Conservation (phyloP, 2,797 vertebrate genomes). For the Liasis olivaceus region DNA sequence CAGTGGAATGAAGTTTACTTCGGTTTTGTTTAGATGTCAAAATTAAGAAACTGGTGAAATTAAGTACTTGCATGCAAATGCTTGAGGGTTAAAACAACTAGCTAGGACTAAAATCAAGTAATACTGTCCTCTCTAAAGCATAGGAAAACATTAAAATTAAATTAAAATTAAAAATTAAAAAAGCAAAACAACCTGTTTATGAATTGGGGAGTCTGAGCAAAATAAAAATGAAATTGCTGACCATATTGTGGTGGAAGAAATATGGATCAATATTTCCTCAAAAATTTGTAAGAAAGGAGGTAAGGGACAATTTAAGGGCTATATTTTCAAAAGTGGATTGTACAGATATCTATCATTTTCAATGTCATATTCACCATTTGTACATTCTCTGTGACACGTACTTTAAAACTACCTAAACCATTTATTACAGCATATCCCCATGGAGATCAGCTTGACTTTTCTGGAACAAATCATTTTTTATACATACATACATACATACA, state of each 20-base stretch:
- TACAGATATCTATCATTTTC: background rate
- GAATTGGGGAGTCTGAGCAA: background rate
- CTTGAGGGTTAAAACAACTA: background rate
- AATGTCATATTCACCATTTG: background rate
- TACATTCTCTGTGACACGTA: conserved; percentile 14
- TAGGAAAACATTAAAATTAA: too few species aligned
- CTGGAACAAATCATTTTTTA: background rate
- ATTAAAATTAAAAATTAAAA: too few species aligned
- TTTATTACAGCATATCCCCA: background rate
- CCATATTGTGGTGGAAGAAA: background rate
- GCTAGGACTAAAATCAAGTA: background rate
- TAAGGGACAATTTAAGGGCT: background rate
- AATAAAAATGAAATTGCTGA: background rate
- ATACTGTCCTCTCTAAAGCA: background rate
- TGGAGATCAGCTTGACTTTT: background rate
- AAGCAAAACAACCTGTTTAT: background rate
- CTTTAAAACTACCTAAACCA: background rate
- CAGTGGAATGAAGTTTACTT: background rate
- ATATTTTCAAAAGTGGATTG: background rate
- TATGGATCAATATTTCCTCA: background rate
- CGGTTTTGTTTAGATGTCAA: background rate
- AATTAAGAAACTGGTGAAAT: background rate
- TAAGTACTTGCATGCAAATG: background rate
- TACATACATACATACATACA: too few species aligned
- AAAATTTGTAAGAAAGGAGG: background rate